Evolutionary conservation across 1,140 invertebrate genomes (phyloP).

Genomic region (Pseudomyrmex flavicornis): DNA sequence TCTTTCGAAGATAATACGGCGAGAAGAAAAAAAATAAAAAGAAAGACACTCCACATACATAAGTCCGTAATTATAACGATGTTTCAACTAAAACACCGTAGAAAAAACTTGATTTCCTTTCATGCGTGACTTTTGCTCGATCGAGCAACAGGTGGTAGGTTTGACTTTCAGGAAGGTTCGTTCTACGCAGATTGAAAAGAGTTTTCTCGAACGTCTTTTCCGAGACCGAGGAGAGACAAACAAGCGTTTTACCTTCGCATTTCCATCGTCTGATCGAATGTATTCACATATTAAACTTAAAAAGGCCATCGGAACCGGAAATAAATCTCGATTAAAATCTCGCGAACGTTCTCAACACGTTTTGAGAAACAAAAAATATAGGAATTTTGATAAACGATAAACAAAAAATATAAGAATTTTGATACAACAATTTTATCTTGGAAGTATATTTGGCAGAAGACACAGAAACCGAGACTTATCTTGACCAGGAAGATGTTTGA

Average conservation of each 20-base stretch:
- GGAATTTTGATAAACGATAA: too few relatives aligned
- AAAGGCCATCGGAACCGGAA: too few relatives aligned
- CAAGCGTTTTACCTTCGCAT: not conserved
- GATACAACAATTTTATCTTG: too few relatives aligned
- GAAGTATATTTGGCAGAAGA: too few relatives aligned
- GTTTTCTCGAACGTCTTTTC: constrained; percentile 2
- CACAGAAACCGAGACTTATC: too few relatives aligned
- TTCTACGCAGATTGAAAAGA: constrained; percentile 44
- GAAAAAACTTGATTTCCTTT: constrained; percentile 66
- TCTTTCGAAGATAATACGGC: not conserved
- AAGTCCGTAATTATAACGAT: constrained; percentile 1
- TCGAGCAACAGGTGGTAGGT: constrained; percentile 70
- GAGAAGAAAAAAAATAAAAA: not conserved
- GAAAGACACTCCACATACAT: not conserved
- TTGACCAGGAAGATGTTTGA: too few relatives aligned
- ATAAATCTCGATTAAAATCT: too few relatives aligned
- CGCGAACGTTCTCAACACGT: too few relatives aligned
- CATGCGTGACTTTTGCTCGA: constrained; percentile 72
- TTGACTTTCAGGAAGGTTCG: constrained; percentile 61
- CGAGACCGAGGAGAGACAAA: constrained; percentile 2
- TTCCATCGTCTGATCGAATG: not conserved
- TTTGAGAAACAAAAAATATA: too few relatives aligned
- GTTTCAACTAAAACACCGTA: constrained; percentile 11
- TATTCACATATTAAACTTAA: too few relatives aligned
- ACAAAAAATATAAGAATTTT: too few relatives aligned